Evolutionary conservation across 2,888 invertebrate species (phyloP), one percentile per base, ranked within the genome.

Genomic region (Polydrusus cervinus): DNA sequence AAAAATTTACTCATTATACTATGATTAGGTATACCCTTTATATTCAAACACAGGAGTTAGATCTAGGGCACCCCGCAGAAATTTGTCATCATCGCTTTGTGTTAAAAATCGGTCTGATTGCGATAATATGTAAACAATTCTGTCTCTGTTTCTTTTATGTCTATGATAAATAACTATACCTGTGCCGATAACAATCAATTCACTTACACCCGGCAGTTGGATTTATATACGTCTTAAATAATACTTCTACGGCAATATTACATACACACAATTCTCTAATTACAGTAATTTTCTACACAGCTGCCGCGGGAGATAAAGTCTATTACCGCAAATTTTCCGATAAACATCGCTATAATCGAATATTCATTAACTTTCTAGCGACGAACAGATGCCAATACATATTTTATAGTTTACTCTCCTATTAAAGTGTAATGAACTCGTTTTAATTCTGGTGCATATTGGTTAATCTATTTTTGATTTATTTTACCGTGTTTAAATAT

Each of bases 341-440:
- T 60, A 60, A 60, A 14, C 11, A 34, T 38, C 10, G 16, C 14
- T 8, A 38, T 38, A 40, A 60, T 60, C 57, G 57, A 60, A 38
- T 60, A 16, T 38, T 38, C 38, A 60, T 60, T 60, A 38, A 34
- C 55, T 55, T 55, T 34, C 57, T 60, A 60, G 38, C 57, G 9
- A 38, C 16, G 57, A 38, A 60, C 57, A 60, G 57, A 60, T 60
- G 38, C 38, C 11, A 60, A 60, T 38, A 57, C 11, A 16, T 11
- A 38, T 60, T 34, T 60, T 60, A 38, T 60, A 60, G 38, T 10
- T 60, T 16, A 38, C 38, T 60, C 57, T 38, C n/a, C 8, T 34
- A 34, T 34, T 60, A 60, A 16, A 60, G 57, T 38, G 34, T 60
- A 60, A 60, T 60, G 38, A 60, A 60, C 57, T 38, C 57, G 38